Conservation (phyloP, 1,140 invertebrate genomes). For the Nasonia giraulti region DNA sequence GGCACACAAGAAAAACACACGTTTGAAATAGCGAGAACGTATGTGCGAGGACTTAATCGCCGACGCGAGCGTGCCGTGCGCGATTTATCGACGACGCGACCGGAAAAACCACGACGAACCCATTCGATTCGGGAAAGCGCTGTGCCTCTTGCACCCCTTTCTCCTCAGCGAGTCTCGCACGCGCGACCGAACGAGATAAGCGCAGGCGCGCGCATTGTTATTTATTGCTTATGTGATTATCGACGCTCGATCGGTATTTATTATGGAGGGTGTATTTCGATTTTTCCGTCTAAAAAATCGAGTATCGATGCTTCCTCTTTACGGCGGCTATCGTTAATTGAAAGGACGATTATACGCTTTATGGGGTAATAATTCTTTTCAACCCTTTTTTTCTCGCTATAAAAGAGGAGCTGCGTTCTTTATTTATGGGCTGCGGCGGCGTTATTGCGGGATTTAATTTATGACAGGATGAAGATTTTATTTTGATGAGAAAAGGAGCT, state of each 20-base stretch:
- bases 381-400: too few species aligned
- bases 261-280: neutral
- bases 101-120: neutral
- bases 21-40: neutral
- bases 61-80: too few species aligned
- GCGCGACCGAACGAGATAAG: constrained; percentile 12
- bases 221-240: constrained; percentile 12
- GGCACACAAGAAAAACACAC: neutral
- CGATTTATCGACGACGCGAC: neutral
- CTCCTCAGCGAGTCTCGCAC: neutral
- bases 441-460: too few species aligned
- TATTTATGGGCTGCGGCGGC: too few species aligned
- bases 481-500: too few species aligned
- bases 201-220: neutral
- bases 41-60: neutral
- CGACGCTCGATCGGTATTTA: neutral
- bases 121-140: neutral
- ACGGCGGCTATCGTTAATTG: neutral
- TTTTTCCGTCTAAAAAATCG: constrained; percentile 14
- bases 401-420: too few species aligned
- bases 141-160: neutral
- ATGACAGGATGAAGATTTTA: too few species aligned
- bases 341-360: neutral
- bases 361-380: too few species aligned
- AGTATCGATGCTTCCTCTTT: neutral